Evolutionary conservation across 1,140 invertebrate genomes (phyloP).

Genomic region (Halesus radiatus): DNA sequence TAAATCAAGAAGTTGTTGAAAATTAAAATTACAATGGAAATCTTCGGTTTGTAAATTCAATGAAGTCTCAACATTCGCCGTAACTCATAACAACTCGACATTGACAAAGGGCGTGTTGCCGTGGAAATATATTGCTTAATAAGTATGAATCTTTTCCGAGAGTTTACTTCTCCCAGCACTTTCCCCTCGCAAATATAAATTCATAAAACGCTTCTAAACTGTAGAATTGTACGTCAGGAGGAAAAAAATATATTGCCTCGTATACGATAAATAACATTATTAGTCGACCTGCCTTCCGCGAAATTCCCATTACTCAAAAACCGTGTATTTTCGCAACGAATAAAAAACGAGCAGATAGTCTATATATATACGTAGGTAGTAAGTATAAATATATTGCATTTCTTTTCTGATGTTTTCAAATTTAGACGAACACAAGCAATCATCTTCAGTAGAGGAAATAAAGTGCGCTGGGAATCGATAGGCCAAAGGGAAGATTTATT

Average conservation of each 20-base stretch:
- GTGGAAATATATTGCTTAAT: constrained; percentile 38
- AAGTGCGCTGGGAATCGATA: neutral
- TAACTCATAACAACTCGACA: constrained; percentile 34
- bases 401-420: constrained; percentile 29
- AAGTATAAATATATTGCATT: constrained; percentile 31
- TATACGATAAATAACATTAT: constrained; percentile 46
- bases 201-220: constrained; percentile 44
- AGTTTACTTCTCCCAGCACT: constrained; percentile 26
- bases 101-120: constrained; percentile 34
- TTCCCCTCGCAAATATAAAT: constrained; percentile 28
- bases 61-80: constrained; percentile 33
- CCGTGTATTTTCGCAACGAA: constrained; percentile 27
- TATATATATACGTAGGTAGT: too few relatives aligned
- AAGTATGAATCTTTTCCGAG: constrained; percentile 39
- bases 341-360: constrained; percentile 23
- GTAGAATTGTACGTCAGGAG: constrained; percentile 43
- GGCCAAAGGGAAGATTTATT: neutral
- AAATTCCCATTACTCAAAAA: constrained; percentile 46
- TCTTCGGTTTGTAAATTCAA: constrained; percentile 21
- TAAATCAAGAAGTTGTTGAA: constrained; percentile 14
- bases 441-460: neutral
- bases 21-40: constrained; percentile 14
- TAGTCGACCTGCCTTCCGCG: constrained; percentile 38
- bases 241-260: constrained; percentile 46
- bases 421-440: neutral